A percentile compares a stretch with the other conserved stretches of the same genome.
Conservation (phyloP, 2,113 vertebrate genomes). For the Amphiprion percula region DNA sequence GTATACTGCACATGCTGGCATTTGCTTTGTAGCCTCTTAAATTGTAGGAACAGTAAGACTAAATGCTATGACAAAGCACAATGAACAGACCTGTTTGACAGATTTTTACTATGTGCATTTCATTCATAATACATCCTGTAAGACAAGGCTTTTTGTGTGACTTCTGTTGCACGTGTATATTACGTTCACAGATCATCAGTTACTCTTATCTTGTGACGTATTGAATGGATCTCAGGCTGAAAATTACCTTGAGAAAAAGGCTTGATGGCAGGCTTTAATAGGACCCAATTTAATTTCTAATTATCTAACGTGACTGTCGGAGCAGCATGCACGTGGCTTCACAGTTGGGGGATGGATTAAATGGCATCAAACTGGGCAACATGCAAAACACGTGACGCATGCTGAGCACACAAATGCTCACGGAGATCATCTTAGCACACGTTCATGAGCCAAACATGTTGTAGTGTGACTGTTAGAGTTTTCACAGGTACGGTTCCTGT, state of each 20-base stretch:
- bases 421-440: constrained; percentile 20
- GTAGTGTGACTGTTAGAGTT: background rate
- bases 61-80: constrained; percentile 4
- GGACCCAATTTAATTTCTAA: constrained; percentile 55
- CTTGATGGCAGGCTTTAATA: constrained; percentile 40
- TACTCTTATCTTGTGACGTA: background rate
- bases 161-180: constrained; percentile 7
- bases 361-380: constrained; percentile 42
- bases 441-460: background rate
- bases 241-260: constrained; percentile 38
- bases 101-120: background rate
- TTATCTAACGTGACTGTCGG: constrained; percentile 37
- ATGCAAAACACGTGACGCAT: constrained; percentile 59
- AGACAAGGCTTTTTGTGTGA: background rate
- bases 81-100: background rate
- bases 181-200: constrained; percentile 6
- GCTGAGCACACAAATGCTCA: constrained; percentile 40
- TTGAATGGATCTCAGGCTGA: constrained; percentile 19
- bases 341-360: constrained; percentile 50
- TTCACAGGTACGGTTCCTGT: background rate
- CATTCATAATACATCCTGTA: background rate
- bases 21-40: constrained; percentile 6
- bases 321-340: constrained; percentile 55
- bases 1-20: background rate
- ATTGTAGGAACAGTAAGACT: background rate